Percentiles rank a stretch among this genome's conserved stretches.
phyloP scores from a whole-genome alignment of 2,797 vertebrate species.

The Mormyrops attenuatus region DNA sequence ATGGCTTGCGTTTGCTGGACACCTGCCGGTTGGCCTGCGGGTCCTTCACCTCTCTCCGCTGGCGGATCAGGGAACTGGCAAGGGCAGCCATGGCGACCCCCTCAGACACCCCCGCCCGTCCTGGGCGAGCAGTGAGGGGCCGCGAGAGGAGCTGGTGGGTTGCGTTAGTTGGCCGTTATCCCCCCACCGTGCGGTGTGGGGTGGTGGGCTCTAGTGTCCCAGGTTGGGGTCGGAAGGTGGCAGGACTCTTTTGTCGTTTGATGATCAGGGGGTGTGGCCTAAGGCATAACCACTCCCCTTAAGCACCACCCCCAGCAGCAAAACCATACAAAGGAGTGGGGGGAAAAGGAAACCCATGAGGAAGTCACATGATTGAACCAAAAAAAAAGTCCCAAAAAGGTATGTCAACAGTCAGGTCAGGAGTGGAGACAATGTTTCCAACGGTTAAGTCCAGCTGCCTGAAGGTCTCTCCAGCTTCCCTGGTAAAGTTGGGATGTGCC shows the following conservation, averaged over 20 bases:
- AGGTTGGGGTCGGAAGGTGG: slow-evolving; percentile 18
- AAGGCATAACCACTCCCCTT: slow-evolving; percentile 16
- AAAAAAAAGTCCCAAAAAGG: neutral
- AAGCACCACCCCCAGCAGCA: neutral
- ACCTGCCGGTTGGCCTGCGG: slow-evolving; percentile 74
- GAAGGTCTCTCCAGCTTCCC: neutral
- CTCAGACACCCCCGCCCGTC: slow-evolving; percentile 50
- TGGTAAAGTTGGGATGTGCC: neutral
- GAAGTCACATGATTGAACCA: slow-evolving; percentile 17
- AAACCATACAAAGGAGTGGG: slow-evolving; percentile 1
- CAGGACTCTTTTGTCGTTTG: slow-evolving; percentile 5
- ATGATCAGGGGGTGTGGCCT: slow-evolving; percentile 19
- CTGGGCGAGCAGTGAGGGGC: slow-evolving; percentile 59
- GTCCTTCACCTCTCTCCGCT: slow-evolving; percentile 82
- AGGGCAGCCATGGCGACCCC: slow-evolving; percentile 75
- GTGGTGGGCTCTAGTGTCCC: slow-evolving; percentile 23
- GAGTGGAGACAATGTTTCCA: neutral
- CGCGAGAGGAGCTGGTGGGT: slow-evolving; percentile 34
- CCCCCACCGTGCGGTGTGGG: slow-evolving; percentile 44
- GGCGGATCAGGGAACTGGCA: slow-evolving; percentile 84
- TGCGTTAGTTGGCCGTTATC: slow-evolving; percentile 40
- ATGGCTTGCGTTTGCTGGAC: slow-evolving; percentile 77
- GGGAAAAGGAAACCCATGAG: neutral
- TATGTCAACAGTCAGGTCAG: neutral
- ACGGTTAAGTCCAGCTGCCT: neutral